Conservation (phyloP, 1,140 invertebrate genomes). For the Samia ricini region DNA sequence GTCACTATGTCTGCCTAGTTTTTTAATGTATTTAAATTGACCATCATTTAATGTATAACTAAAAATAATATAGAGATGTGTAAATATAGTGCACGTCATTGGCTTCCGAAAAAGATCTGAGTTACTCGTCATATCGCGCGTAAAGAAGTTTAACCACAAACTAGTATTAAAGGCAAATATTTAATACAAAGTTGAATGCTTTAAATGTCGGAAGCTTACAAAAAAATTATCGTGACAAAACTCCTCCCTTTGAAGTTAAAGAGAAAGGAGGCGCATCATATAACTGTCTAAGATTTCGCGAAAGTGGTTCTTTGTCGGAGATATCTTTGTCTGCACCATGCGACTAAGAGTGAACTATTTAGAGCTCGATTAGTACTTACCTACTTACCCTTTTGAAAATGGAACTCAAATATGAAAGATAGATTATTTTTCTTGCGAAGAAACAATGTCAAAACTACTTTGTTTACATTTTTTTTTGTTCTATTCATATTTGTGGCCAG, state of each 20-base stretch:
- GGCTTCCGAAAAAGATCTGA: no score
- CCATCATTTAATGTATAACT: no score
- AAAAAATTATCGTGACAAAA: slow-evolving; percentile 17
- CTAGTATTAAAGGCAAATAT: not conserved
- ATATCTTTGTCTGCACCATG: slow-evolving; percentile 16
- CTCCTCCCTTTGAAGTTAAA: slow-evolving; percentile 8
- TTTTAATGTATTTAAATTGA: no score
- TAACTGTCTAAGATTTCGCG: slow-evolving; percentile 23
- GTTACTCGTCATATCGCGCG: no score
- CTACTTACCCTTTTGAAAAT: not conserved
- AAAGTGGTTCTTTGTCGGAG: slow-evolving; percentile 23
- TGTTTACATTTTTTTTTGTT: no score
- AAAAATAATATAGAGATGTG: no score
- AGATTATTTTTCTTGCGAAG: no score
- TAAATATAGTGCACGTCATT: no score
- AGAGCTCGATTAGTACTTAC: slow-evolving; percentile 5
- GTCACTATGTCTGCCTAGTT: no score
- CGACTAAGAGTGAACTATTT: slow-evolving; percentile 20
- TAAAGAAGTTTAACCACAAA: no score
- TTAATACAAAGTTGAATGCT: not conserved
- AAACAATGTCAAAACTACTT: no score
- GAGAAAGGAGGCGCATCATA: slow-evolving; percentile 16
- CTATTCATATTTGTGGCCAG: no score
- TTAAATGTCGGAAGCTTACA: slow-evolving; percentile 13
- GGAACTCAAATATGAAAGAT: not conserved